Evolutionary conservation across 2,797 vertebrate species (phyloP).

Genomic region (Eospalax fontanierii): DNA sequence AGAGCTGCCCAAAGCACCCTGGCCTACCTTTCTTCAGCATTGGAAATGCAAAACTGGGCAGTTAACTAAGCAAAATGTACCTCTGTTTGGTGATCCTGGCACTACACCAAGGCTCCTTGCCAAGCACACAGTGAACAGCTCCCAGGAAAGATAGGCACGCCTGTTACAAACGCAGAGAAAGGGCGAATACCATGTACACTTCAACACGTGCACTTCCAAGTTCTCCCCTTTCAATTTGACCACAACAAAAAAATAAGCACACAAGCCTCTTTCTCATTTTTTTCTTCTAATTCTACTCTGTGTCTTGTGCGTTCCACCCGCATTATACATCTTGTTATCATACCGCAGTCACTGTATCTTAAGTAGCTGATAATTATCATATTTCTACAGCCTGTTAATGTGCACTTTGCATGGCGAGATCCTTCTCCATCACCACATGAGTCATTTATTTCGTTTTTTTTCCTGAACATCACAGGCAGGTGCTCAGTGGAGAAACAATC

Average conservation of each 20-base stretch:
- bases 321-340: constrained; percentile 83
- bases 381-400: constrained; percentile 85
- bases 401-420: constrained; percentile 72
- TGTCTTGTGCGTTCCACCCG: constrained; percentile 83
- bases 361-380: constrained; percentile 83
- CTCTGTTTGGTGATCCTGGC: background rate
- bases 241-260: constrained; percentile 76
- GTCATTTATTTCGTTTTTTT: constrained; percentile 78
- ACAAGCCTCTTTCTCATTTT: constrained; percentile 71
- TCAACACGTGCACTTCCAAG: constrained; percentile 70
- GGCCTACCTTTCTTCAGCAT: background rate
- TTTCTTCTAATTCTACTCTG: constrained; percentile 79
- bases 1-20: background rate
- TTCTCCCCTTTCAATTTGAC: constrained; percentile 76
- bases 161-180: background rate
- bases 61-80: background rate
- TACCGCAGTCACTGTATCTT: constrained; percentile 80
- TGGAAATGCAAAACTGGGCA: background rate
- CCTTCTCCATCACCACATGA: constrained; percentile 78
- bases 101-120: background rate
- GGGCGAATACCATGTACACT: constrained; percentile 51
- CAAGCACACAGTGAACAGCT: background rate
- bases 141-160: background rate
- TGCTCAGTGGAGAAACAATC: constrained; percentile 37
- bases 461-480: constrained; percentile 79